Percentiles rank a stretch among this genome's conserved stretches.
phyloP scores from a whole-genome alignment of 2,797 vertebrate species.

The Anguilla anguilla region DNA sequence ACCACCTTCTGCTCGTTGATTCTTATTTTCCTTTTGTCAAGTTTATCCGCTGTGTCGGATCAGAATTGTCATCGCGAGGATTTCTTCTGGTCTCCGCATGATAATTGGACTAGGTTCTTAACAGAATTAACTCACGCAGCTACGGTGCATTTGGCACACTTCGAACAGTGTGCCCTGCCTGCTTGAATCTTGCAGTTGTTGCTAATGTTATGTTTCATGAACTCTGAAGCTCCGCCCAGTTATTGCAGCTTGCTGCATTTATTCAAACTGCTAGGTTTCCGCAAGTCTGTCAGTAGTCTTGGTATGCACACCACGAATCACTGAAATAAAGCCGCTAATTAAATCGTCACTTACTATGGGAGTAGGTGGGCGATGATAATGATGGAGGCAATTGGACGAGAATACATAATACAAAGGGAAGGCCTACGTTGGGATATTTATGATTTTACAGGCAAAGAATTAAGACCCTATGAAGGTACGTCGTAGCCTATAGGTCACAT shows the following conservation, averaged over 20 bases:
- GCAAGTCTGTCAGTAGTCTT: background rate
- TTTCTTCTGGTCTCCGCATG: conserved; percentile 46
- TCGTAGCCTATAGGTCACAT: no score
- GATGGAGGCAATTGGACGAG: background rate
- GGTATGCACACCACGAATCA: background rate
- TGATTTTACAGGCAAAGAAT: background rate
- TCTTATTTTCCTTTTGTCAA: conserved; percentile 18
- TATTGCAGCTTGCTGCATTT: background rate
- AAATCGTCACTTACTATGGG: background rate
- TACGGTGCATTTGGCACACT: conserved; percentile 47
- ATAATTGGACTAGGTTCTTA: conserved; percentile 70
- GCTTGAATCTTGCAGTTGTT: conserved; percentile 17
- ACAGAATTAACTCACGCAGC: conserved; percentile 51
- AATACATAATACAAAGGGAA: background rate
- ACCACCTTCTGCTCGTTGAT: conserved; percentile 30
- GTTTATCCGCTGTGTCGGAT: conserved; percentile 47
- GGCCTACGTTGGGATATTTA: background rate
- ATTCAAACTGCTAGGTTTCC: conserved; percentile 26
- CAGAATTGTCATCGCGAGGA: conserved; percentile 36
- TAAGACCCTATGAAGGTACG: background rate
- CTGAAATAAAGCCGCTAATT: background rate
- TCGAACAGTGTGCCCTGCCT: conserved; percentile 29
- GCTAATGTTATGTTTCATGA: conserved; percentile 42
- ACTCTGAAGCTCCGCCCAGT: conserved; percentile 62
- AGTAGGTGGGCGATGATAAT: background rate